Conservation (phyloP, 2,113 vertebrate genomes). For the Loxodonta africana region DNA sequence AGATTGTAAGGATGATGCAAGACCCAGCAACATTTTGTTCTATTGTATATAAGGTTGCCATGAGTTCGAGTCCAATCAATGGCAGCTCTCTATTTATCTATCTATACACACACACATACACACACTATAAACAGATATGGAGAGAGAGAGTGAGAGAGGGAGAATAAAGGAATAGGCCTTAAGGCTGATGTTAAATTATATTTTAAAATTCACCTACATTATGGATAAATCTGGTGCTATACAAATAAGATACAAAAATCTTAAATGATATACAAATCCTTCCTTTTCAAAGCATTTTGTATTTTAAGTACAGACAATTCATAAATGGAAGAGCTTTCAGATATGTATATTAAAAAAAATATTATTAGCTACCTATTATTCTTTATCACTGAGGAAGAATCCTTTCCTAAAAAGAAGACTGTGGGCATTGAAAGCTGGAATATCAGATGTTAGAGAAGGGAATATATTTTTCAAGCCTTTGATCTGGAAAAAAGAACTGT, state of each 20-base stretch:
- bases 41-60: neutral
- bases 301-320: conserved; percentile 16
- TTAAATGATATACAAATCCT: neutral
- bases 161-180: neutral
- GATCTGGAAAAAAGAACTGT: conserved; percentile 29
- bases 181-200: neutral
- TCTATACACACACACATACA: too few relatives aligned
- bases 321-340: neutral
- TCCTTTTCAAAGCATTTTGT: conserved; percentile 4
- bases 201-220: neutral
- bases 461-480: conserved; percentile 47
- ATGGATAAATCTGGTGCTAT: neutral
- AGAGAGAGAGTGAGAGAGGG: too few relatives aligned
- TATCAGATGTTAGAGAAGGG: conserved; percentile 11
- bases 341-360: neutral
- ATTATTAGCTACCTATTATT: neutral
- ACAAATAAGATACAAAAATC: neutral
- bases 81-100: too few relatives aligned
- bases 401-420: neutral
- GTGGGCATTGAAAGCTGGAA: neutral
- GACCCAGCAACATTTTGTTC: too few relatives aligned
- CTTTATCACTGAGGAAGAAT: neutral
- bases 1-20: too few relatives aligned
- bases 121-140: too few relatives aligned
- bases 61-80: neutral